Evolutionary conservation across 1,140 invertebrate species (phyloP), one percentile per base, ranked within the genome.

Genomic region (Spodoptera frugiperda): DNA sequence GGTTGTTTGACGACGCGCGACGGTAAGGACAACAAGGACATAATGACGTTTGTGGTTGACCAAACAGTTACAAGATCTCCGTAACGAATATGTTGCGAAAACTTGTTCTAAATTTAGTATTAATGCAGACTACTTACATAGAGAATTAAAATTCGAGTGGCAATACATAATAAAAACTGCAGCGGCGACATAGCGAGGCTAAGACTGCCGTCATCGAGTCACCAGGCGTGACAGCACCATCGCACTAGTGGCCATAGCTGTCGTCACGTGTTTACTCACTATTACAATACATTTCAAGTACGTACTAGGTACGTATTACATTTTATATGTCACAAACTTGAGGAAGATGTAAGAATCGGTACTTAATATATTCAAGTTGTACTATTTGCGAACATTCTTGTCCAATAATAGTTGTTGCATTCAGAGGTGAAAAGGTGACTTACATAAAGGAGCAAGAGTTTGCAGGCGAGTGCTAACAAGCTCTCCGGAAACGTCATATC

Each of bases 401-500:
- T 25, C 14, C 10, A 21, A 30, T 1, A 46, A 17, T 46, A 21
- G 63, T n/a, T 25, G 9, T 33, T 30, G 49, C 30, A 21, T 59
- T 25, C 49, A 30, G 33, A 71, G 30, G 12, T 72, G 53, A 72
- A 49, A 73, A 73, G 55, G 39, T 48, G 54, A 79, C 77, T 84
- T 77, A 81, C 77, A 55, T 79, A 81, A 63, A 79, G 54, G 30
- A 78, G 14, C n/a, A 79, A 30, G 15, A 81, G 44, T 78, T 76
- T 79, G 44, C 71, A 54, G 44, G 76, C 74, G 44, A 81, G 68
- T 46, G 51, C 48, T 33, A 82, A 54, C 78, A 79, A 76, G 51
- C 63, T 78, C 79, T 84, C 79, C 79, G 83, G 81, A 82, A 79
- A 77, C 77, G 61, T 79, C 80, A 84, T 84, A 65, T 77, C 79